Conservation (phyloP, 2,797 vertebrate species). For the Kryptopterus vitreolus region DNA sequence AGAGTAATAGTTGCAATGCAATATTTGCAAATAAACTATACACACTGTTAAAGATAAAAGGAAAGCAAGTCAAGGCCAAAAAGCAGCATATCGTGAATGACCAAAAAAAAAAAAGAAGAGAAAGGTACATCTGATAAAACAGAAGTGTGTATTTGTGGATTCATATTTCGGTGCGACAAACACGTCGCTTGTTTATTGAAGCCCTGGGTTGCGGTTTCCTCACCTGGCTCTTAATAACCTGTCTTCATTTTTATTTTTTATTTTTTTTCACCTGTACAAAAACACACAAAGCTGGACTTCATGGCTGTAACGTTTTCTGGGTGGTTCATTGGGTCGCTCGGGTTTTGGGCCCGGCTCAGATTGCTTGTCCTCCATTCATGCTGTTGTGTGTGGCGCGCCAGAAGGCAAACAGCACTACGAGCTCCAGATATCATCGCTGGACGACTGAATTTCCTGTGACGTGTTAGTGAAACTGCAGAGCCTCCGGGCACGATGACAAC, state of each 20-base stretch:
- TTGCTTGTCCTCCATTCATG: conserved; percentile 56
- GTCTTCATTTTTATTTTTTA: conserved; percentile 27
- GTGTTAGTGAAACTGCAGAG: conserved; percentile 39
- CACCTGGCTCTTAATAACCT: conserved; percentile 15
- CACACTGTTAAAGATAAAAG: neutral
- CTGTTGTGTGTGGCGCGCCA: conserved; percentile 42
- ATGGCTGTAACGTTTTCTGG: conserved; percentile 37
- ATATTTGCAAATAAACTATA: too few relatives aligned
- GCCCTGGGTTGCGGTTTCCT: conserved; percentile 1
- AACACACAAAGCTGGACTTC: conserved; percentile 38
- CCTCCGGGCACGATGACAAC: conserved; percentile 21
- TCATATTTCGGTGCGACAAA: neutral
- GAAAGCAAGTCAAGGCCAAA: neutral
- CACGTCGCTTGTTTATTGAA: conserved; percentile 2
- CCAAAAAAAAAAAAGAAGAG: neutral
- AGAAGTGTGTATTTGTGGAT: neutral
- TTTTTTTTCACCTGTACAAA: conserved; percentile 31
- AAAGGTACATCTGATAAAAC: neutral
- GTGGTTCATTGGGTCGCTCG: conserved; percentile 39
- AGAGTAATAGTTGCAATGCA: too few relatives aligned
- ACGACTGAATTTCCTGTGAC: conserved; percentile 56
- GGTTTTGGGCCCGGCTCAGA: conserved; percentile 51
- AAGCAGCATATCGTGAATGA: neutral
- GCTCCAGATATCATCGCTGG: conserved; percentile 56
- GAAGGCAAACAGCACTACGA: conserved; percentile 55